phyloP scores from a whole-genome alignment of 2,113 vertebrate species.

The human (Homo sapiens) region DNA sequence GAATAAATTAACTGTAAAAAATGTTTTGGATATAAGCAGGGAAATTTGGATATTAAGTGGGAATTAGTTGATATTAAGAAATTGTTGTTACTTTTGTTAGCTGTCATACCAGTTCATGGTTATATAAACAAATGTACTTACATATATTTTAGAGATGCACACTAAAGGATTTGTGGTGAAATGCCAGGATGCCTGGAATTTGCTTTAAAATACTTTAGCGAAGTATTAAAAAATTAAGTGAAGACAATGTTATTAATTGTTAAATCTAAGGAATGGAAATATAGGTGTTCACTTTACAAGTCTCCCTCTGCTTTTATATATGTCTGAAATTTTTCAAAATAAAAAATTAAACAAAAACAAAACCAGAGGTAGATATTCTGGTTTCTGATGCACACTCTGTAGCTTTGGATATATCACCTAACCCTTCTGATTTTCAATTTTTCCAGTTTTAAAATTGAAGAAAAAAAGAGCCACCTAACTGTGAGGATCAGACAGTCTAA shows the following conservation, averaged over 20 bases:
- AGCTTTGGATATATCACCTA: not conserved
- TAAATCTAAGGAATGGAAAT: not conserved
- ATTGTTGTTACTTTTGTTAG: not conserved
- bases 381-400: not conserved
- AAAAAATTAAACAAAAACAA: not conserved
- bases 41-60: not conserved
- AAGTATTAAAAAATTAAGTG: not conserved
- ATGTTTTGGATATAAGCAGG: not conserved
- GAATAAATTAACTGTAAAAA: not conserved
- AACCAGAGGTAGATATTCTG: not conserved
- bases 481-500: not conserved
- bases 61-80: not conserved
- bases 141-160: not conserved
- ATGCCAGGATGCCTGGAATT: not conserved
- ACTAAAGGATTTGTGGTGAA: not conserved
- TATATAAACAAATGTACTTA: not conserved
- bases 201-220: not conserved
- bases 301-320: not conserved
- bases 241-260: not conserved
- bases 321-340: not conserved
- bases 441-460: not conserved
- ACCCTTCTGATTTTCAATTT: not conserved
- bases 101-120: not conserved
- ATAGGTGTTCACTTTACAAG: not conserved
- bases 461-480: not conserved